A percentile compares a stretch with the other conserved stretches of the same genome.
These are phyloP conservation scores for Biston betularia DNA, from an alignment of 2,888 invertebrate genomes.

Conservation along the genomic window DNA sequence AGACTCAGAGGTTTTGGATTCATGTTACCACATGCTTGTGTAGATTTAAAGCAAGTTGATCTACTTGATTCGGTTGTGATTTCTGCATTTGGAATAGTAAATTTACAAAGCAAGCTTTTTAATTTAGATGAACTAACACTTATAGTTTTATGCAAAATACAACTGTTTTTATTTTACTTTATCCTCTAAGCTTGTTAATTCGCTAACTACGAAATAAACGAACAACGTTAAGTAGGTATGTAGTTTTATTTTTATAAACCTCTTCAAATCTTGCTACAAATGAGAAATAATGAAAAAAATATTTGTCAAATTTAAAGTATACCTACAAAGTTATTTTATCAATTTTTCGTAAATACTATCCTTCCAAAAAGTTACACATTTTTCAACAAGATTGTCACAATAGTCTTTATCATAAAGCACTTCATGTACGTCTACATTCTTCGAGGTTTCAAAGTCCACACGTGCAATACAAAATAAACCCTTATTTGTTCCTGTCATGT, in stretches of 20 bases:
- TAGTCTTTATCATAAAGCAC: background rate
- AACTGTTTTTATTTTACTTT: background rate
- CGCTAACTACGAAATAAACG: too few relatives aligned
- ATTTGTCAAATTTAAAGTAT: too few relatives aligned
- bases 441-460: background rate
- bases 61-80: background rate
- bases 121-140: background rate
- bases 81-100: background rate
- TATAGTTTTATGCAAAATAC: background rate
- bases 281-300: too few relatives aligned
- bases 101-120: background rate
- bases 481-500: background rate
- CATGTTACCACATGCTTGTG: background rate
- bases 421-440: background rate
- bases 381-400: background rate
- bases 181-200: too few relatives aligned
- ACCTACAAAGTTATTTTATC: background rate
- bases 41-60: constrained; percentile 1
- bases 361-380: constrained; percentile 1
- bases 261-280: too few relatives aligned
- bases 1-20: background rate
- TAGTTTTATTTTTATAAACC: too few relatives aligned
- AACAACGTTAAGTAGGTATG: too few relatives aligned
- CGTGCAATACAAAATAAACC: constrained; percentile 1
- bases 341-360: background rate